These are phyloP conservation scores for Phyllotreta cruciferae DNA, from an alignment of 2,888 invertebrate species.

Conservation along the genomic window DNA sequence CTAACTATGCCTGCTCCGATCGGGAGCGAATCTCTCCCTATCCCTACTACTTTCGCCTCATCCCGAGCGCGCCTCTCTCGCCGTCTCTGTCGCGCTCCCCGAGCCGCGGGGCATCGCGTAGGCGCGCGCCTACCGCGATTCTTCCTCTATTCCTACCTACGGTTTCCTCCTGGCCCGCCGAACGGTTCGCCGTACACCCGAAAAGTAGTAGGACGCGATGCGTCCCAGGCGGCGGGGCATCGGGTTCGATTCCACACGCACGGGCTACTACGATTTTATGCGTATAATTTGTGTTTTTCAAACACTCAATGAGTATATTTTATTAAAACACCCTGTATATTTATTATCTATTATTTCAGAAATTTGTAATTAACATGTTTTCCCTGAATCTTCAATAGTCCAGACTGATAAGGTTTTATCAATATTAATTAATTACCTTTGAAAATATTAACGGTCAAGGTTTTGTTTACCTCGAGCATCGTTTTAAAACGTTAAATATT, in stretches of 20 bases:
- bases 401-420: not conserved
- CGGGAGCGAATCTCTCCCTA: slow-evolving; percentile 42
- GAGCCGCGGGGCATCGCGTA: slow-evolving; percentile 10
- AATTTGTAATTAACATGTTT: not conserved
- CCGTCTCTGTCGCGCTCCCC: too few relatives aligned
- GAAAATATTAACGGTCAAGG: slow-evolving; percentile 4
- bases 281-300: too few relatives aligned
- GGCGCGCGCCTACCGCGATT: slow-evolving; percentile 38
- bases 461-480: slow-evolving; percentile 3
- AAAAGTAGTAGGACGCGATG: slow-evolving; percentile 8
- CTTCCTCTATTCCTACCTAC: slow-evolving; percentile 39
- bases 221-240: too few relatives aligned
- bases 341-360: too few relatives aligned
- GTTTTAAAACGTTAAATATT: too few relatives aligned
- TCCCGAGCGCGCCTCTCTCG: too few relatives aligned
- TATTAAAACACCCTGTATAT: too few relatives aligned
- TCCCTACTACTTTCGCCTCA: slow-evolving; percentile 42
- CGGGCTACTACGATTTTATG: too few relatives aligned
- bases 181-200: slow-evolving; percentile 37
- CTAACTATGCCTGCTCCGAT: slow-evolving; percentile 45
- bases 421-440: slow-evolving; percentile 10
- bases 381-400: not conserved
- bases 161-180: slow-evolving; percentile 34
- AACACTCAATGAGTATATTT: too few relatives aligned
- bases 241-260: too few relatives aligned